Base-by-base conservation (phyloP, 2,113 vertebrate genomes). In the Chitala chitala region DNA sequence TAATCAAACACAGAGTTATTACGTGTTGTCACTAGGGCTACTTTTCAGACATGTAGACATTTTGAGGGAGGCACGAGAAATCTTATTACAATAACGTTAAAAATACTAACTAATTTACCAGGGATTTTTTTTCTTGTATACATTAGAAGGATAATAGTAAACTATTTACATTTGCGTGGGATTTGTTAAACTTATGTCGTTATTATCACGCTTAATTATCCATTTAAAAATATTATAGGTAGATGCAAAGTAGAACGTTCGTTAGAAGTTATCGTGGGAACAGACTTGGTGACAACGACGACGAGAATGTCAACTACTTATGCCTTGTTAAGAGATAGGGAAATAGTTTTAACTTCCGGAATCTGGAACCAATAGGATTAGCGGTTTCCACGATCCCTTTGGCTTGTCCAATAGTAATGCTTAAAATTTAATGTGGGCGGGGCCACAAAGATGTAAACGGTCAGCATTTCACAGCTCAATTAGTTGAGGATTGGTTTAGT, bases 401-500 rank as follows among this genome's bases (percentile, higher is more conserved):
- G 4, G 0, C 1, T 38, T 44, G 38, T 71, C 87, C 85, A 88
- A 89, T 88, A 70, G 79, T 0, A 77, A 40, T 12, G 9, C 12
- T 8, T 1, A 48, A 8, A 79, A 24, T 0, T 6, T 0, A 0
- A 73, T 59, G 55, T 81, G 70, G 85, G 86, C 82, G 81, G 78
- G 59, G 3, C 0, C 31, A 1, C 31, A 0, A 0, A 24, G 15
- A 31, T 2, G 10, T 59, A 3, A 74, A 77, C 83, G 83, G 82
- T 29, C n/a, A 26, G 22, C 33, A 71, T 5, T 54, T 3, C 46
- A n/a, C 64, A 22, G 22, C 29, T 1, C 6, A 31, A 46, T 74
- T 13, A 22, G 42, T 76, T 70, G 38, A 33, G 24, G 22, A 65
- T 65, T 58, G 79, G 74, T 84, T 81, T 44, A 46, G 0, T 42